These are phyloP conservation scores for Timandra comae DNA, from an alignment of 2,888 invertebrate genomes.

Conservation along the genomic window DNA sequence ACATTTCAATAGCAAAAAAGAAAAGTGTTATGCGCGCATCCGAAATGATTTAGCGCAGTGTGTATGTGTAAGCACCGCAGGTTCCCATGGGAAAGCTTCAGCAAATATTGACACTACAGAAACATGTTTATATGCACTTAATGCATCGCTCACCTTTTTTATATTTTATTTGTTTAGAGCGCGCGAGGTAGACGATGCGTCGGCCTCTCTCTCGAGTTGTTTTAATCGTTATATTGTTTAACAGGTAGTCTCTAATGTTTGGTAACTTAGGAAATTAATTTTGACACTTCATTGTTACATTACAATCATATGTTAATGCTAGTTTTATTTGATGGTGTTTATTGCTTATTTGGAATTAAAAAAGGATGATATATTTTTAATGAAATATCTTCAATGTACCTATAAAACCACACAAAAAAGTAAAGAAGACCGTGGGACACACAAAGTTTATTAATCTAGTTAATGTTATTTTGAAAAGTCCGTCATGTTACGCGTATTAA, in stretches of 20 bases:
- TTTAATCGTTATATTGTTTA: conserved; percentile 68
- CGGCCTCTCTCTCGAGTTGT: conserved; percentile 61
- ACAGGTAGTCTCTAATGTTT: conserved; percentile 61
- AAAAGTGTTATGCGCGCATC: conserved; percentile 42
- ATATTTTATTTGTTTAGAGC: conserved; percentile 69
- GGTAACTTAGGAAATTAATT: conserved; percentile 36
- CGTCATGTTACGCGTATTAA: no score
- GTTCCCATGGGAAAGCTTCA: conserved; percentile 73
- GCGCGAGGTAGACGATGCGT: conserved; percentile 66
- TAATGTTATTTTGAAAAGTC: no score
- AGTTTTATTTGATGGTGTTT: no score
- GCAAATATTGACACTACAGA: conserved; percentile 75
- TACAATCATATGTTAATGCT: conserved; percentile 1
- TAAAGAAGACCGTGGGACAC: no score
- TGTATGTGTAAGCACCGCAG: conserved; percentile 27
- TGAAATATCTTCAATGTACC: no score
- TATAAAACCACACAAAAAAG: no score
- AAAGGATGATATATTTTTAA: no score
- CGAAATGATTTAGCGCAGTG: conserved; percentile 64
- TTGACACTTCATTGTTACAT: conserved; percentile 35
- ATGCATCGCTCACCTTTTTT: conserved; percentile 73
- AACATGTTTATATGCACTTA: conserved; percentile 77
- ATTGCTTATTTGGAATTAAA: no score
- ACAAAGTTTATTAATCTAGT: no score
- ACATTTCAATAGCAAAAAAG: conserved; percentile 71